These are phyloP conservation scores for Rhadinocentrus ornatus DNA, from an alignment of 2,797 vertebrate genomes.

Conservation along the genomic window DNA sequence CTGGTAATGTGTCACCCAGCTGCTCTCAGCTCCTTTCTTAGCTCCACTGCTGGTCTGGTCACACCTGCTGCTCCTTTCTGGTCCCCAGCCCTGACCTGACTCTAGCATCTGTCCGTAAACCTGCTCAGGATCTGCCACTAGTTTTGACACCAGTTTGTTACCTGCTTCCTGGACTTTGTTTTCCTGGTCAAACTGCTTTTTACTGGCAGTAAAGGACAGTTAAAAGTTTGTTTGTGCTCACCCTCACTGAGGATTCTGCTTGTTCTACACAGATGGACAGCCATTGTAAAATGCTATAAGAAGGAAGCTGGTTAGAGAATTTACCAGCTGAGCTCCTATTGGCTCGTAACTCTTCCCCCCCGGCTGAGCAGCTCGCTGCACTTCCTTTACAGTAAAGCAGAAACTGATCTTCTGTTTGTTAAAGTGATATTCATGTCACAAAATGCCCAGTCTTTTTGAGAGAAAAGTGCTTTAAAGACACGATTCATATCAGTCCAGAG, in stretches of 20 bases:
- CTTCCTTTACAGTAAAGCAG: not conserved
- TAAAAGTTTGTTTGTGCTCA: too few relatives aligned
- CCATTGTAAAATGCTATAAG: too few relatives aligned
- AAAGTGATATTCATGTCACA: not conserved
- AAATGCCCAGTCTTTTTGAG: slow-evolving; percentile 1
- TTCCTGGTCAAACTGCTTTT: not conserved
- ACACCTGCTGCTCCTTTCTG: too few relatives aligned
- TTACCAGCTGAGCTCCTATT: not conserved
- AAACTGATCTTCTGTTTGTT: not conserved
- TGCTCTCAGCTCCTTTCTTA: too few relatives aligned
- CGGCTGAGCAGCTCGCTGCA: not conserved
- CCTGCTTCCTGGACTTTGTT: not conserved
- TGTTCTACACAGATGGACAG: too few relatives aligned
- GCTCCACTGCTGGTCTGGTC: too few relatives aligned
- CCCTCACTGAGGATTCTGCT: too few relatives aligned
- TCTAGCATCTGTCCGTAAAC: too few relatives aligned
- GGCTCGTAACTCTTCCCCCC: not conserved
- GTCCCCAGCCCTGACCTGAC: too few relatives aligned
- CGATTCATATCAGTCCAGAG: slow-evolving; percentile 16
- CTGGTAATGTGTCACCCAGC: too few relatives aligned
- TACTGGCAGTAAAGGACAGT: too few relatives aligned
- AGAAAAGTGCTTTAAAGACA: slow-evolving; percentile 29
- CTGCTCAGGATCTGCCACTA: not conserved
- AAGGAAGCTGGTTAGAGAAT: too few relatives aligned
- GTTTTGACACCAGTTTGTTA: not conserved